phyloP scores from a whole-genome alignment of 64 coral and sea anemone species.

The Trachythela sp. region DNA sequence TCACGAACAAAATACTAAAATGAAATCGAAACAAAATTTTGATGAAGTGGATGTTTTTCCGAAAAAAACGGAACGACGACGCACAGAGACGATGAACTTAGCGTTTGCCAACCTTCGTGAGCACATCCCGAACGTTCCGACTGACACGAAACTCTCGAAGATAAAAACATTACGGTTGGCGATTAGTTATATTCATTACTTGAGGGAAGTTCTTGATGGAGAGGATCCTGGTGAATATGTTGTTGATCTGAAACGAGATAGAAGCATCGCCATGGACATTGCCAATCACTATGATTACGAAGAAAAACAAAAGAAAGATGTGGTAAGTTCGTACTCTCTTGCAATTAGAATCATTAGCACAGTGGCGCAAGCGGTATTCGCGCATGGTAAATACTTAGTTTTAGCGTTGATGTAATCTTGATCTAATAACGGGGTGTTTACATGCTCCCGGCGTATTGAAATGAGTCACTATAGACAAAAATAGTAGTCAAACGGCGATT shows the following conservation, averaged over 20 bases:
- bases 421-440: too few species aligned
- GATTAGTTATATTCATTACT: constrained; percentile 9
- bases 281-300: not conserved
- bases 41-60: not conserved
- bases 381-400: too few species aligned
- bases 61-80: not conserved
- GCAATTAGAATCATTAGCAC: not conserved
- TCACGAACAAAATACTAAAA: not conserved
- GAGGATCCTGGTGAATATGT: not conserved
- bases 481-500: too few species aligned
- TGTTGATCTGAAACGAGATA: not conserved
- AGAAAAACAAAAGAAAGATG: not conserved
- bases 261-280: not conserved
- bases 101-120: not conserved
- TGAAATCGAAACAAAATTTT: not conserved
- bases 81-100: constrained; percentile 2
- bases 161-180: constrained; percentile 9
- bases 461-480: too few species aligned
- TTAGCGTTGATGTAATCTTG: too few species aligned
- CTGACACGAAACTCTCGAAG: constrained; percentile 22
- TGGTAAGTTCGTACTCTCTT: not conserved
- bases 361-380: too few species aligned
- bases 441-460: too few species aligned
- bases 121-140: constrained; percentile 15
- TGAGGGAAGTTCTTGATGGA: constrained; percentile 3